Conservation (phyloP, 1,140 invertebrate genomes). For the Pinna nobilis region DNA sequence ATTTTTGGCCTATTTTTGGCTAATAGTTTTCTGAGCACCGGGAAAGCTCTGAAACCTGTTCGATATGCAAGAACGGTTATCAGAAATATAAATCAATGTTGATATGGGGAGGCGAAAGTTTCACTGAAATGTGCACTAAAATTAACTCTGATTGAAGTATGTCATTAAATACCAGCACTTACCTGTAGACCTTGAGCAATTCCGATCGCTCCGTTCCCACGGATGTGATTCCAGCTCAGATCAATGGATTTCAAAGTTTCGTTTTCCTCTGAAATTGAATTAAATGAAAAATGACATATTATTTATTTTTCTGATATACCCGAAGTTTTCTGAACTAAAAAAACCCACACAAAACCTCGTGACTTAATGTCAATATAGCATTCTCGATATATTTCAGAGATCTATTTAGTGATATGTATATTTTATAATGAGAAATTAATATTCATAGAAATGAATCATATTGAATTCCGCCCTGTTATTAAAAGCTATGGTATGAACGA, state of each 20-base stretch:
- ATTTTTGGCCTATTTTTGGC: no score
- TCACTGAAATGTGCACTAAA: no score
- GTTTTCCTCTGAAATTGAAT: slow-evolving; percentile 37
- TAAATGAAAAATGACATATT: not conserved
- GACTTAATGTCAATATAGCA: not conserved
- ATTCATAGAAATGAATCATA: no score
- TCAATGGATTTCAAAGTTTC: slow-evolving; percentile 48
- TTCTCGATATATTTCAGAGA: not conserved
- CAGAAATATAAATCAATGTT: no score
- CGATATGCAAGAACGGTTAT: no score
- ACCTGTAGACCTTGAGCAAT: slow-evolving; percentile 56
- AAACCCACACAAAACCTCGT: not conserved
- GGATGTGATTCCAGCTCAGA: slow-evolving; percentile 63
- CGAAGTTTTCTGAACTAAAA: not conserved
- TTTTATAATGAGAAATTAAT: no score
- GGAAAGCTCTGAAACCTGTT: no score
- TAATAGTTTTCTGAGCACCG: no score
- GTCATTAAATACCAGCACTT: not conserved
- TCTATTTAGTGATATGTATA: no score
- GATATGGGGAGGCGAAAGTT: no score
- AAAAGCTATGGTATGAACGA: no score
- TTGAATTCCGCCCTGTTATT: no score
- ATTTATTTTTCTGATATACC: not conserved
- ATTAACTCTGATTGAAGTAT: not conserved
- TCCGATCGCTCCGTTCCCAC: slow-evolving; percentile 55